phyloP scores from a whole-genome alignment of 2,888 invertebrate species.

The Drosophila anomalipes region DNA sequence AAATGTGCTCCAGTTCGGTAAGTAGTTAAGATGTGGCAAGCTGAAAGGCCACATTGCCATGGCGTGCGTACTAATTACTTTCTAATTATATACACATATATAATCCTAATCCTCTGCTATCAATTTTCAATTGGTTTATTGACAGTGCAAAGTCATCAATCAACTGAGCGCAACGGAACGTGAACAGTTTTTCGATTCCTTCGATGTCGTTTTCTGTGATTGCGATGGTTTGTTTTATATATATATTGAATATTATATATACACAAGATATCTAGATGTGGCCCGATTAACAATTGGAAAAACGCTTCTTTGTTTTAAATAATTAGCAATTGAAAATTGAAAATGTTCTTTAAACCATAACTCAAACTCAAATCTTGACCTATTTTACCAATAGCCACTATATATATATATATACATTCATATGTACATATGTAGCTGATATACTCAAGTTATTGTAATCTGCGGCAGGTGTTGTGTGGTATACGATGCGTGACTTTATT shows the following conservation, averaged over 20 bases:
- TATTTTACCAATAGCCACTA: not conserved
- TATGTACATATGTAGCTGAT: not conserved
- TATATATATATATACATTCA: not conserved
- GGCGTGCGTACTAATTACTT: conserved; percentile 17
- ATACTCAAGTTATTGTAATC: not conserved
- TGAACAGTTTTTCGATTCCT: conserved; percentile 85
- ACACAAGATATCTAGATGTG: not conserved
- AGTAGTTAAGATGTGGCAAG: conserved; percentile 40
- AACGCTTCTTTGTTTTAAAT: not conserved
- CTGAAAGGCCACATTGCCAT: conserved; percentile 9
- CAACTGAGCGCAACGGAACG: conserved; percentile 73
- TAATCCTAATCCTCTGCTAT: conserved; percentile 15
- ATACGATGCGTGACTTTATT: conserved; percentile 81
- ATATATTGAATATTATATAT: not conserved
- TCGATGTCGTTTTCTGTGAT: conserved; percentile 87
- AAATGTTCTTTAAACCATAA: not conserved
- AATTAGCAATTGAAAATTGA: not conserved
- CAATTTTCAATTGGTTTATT: not conserved
- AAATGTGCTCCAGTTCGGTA: conserved; percentile 45
- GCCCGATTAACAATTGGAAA: not conserved
- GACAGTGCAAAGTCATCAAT: conserved; percentile 58
- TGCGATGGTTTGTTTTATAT: conserved; percentile 86
- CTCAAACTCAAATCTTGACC: not conserved
- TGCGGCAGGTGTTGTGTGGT: conserved; percentile 86
- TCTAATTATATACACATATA: not conserved